Evolutionary conservation across 2,888 invertebrate genomes (phyloP).

Genomic region (Scaptomyza polygonia): DNA sequence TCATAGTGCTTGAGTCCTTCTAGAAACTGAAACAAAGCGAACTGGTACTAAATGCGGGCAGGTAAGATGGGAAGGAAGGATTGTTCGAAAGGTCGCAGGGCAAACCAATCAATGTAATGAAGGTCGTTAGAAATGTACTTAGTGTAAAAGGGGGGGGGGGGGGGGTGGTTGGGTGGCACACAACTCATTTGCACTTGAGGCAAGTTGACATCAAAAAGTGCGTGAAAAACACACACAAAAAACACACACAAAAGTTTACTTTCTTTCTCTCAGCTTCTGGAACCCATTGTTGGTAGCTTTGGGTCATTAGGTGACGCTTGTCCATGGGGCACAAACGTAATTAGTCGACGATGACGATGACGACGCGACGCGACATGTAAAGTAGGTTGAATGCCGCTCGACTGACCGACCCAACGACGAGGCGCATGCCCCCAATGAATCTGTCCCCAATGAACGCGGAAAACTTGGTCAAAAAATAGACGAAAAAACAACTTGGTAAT

Average conservation of each 20-base stretch:
- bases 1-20: constrained; percentile 21
- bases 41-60: neutral
- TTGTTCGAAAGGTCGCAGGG: neutral
- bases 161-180: constrained; percentile 41
- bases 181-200: constrained; percentile 64
- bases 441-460: constrained; percentile 26
- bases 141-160: neutral
- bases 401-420: constrained; percentile 70
- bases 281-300: constrained; percentile 64
- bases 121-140: constrained; percentile 77
- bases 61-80: too few species aligned
- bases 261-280: constrained; percentile 28
- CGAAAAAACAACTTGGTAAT: constrained; percentile 67
- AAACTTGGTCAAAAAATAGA: constrained; percentile 50
- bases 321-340: constrained; percentile 74
- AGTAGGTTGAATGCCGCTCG: constrained; percentile 66
- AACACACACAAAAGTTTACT: constrained; percentile 57
- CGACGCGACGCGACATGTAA: constrained; percentile 63
- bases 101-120: constrained; percentile 75
- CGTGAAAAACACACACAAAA: constrained; percentile 51
- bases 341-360: constrained; percentile 59
- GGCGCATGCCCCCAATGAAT: constrained; percentile 46
- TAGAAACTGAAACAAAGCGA: constrained; percentile 11
- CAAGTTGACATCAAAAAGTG: constrained; percentile 57
- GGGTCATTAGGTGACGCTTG: constrained; percentile 79